Percentiles rank a stretch among this genome's conserved stretches.
phyloP scores from a whole-genome alignment of 2,888 invertebrate genomes.

The Drosophila subquinaria region DNA sequence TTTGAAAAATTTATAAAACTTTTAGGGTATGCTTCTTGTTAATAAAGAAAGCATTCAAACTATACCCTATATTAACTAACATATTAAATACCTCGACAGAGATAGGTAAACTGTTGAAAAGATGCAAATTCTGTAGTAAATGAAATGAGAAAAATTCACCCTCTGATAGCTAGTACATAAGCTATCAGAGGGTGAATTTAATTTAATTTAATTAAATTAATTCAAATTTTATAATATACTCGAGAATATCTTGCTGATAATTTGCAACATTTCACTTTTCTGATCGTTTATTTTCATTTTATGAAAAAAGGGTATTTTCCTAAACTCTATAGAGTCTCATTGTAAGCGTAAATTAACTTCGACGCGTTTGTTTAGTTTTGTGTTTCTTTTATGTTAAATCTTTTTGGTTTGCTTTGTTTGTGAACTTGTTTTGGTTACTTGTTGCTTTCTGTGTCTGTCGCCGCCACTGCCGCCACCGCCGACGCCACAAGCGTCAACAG shows the following conservation, averaged over 20 bases:
- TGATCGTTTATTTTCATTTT: not conserved
- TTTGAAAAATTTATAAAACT: no score
- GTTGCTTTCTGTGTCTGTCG: slow-evolving; percentile 63
- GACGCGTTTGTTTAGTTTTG: slow-evolving; percentile 15
- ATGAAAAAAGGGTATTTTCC: slow-evolving; percentile 2
- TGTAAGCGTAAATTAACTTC: slow-evolving; percentile 33
- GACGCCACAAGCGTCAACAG: slow-evolving; percentile 71
- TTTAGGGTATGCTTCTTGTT: not conserved
- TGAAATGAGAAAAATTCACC: no score
- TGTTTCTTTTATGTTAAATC: slow-evolving; percentile 25
- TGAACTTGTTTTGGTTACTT: slow-evolving; percentile 69
- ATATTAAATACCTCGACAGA: no score
- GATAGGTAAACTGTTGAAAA: no score
- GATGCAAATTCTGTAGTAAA: not conserved
- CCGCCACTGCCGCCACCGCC: slow-evolving; percentile 33
- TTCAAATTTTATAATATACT: not conserved
- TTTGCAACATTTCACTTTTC: not conserved
- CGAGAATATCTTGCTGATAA: not conserved
- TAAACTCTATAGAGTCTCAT: not conserved
- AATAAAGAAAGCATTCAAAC: not conserved
- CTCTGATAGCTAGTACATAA: no score
- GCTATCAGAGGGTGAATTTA: no score
- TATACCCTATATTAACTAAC: no score
- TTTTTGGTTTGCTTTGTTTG: slow-evolving; percentile 59
- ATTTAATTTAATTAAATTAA: no score